Percentiles rank a stretch among this genome's conserved stretches.
phyloP scores from a whole-genome alignment of 2,797 vertebrate species.

The Salarias fasciatus region DNA sequence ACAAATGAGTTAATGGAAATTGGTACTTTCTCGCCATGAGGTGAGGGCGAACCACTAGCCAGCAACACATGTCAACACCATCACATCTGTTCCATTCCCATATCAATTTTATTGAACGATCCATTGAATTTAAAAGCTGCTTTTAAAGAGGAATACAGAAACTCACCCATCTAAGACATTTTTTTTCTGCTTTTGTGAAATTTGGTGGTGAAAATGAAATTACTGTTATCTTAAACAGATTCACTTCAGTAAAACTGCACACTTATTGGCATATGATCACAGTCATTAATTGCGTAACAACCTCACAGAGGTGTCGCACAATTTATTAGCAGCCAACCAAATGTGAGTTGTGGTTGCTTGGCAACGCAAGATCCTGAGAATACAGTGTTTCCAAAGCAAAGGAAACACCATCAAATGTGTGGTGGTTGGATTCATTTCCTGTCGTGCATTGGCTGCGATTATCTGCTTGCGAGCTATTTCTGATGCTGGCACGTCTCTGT shows the following conservation, averaged over 20 bases:
- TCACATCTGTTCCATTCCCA: no score
- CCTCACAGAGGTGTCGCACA: slow-evolving; percentile 40
- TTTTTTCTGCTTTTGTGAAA: no score
- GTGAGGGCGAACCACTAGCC: no score
- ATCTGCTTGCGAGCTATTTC: slow-evolving; percentile 41
- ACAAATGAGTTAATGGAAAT: no score
- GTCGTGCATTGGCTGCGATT: slow-evolving; percentile 39
- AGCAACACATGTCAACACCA: no score
- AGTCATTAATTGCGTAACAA: slow-evolving; percentile 48
- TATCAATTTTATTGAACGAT: no score
- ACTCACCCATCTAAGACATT: no score
- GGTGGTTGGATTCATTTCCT: slow-evolving; percentile 35
- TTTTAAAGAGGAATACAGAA: no score
- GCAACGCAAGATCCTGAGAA: slow-evolving; percentile 56
- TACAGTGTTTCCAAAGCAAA: slow-evolving; percentile 37
- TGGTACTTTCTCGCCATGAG: no score
- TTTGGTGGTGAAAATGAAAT: no score
- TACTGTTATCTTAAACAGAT: no score
- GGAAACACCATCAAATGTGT: slow-evolving; percentile 30
- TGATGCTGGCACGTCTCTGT: slow-evolving; percentile 23
- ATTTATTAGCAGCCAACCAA: slow-evolving; percentile 37
- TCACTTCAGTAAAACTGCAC: slow-evolving; percentile 5
- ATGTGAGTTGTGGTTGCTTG: slow-evolving; percentile 55
- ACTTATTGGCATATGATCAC: slow-evolving; percentile 37
- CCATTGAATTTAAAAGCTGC: no score